These are phyloP conservation scores for Scomber scombrus DNA, from an alignment of 2,113 vertebrate genomes.

Conservation along the genomic window DNA sequence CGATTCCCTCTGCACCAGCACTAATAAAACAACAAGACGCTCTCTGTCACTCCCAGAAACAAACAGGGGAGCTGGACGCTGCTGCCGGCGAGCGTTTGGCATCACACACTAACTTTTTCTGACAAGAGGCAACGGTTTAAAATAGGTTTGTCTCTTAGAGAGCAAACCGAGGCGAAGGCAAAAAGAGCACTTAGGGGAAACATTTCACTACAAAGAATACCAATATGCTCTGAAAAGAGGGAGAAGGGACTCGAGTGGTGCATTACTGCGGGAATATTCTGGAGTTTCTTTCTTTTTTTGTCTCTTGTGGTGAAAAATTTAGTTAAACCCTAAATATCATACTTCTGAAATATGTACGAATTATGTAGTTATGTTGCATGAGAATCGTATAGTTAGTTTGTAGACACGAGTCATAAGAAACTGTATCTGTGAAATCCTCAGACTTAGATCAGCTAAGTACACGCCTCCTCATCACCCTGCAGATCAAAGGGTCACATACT, in stretches of 20 bases:
- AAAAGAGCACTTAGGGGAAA: constrained; percentile 21
- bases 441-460: too few species aligned
- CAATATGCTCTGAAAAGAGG: not conserved
- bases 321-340: too few species aligned
- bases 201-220: constrained; percentile 12
- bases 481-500: too few species aligned
- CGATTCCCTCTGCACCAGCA: constrained; percentile 35
- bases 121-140: constrained; percentile 51
- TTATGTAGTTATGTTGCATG: too few species aligned
- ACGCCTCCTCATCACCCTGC: too few species aligned
- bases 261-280: not conserved
- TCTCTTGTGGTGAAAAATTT: not conserved
- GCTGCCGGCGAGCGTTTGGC: constrained; percentile 17
- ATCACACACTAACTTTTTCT: constrained; percentile 52
- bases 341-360: too few species aligned
- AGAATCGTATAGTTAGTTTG: too few species aligned
- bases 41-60: constrained; percentile 53
- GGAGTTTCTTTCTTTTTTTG: not conserved
- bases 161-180: constrained; percentile 6
- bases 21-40: constrained; percentile 70
- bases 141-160: constrained; percentile 51
- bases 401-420: too few species aligned
- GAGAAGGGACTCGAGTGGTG: not conserved
- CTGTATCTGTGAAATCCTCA: too few species aligned
- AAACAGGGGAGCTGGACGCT: constrained; percentile 8